Evolutionary conservation across 2,888 invertebrate genomes (phyloP), one percentile per base, ranked within the genome.

Genomic region (Pelosia muscerda): DNA sequence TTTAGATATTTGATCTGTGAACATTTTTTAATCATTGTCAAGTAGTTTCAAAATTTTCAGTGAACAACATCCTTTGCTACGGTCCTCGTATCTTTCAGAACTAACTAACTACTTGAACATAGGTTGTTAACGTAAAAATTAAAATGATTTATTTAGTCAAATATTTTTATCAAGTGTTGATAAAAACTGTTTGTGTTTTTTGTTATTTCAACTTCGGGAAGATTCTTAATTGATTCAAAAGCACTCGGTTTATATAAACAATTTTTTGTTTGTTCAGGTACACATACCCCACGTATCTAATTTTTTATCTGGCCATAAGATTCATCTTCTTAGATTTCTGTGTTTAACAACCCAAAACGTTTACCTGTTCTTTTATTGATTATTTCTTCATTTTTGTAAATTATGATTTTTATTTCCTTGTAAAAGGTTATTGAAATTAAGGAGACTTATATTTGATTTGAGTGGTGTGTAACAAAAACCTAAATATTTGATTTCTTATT

Each of bases 1-100:
- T 76, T 72, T 57, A 56, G 61, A 61, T 9, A 23, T 23, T 23
- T 56, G 11, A 54, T 66, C n/a, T 69, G 57, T 31, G 10, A 11
- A 31, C 31, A 31, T n/a, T 23, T 55, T 23, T 57, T 15, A 0
- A 28, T 2, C n/a, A n/a, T 9, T 2, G 1, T 8, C 1, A 31
- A 31, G 10, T 10, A 8, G 31, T 31, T 8, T 31, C 0, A 19
- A 49, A 9, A 49, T 19, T n/a, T n/a, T n/a, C 19, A 2, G n/a
- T 19, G 38, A 15, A 38, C 5, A 38, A 2, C 9, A 38, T 42
- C 15, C n/a, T 49, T 8, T 49, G 9, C 8, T 9, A 49, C 8
- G 6, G n/a, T 19, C 2, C 0, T 49, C n/a, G 8, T 49, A 49
- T n/a, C 19, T 9, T 42, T 42, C 42, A 6, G 15, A 15, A 15